Conservation (phyloP, 2,113 vertebrate genomes). For the Perca schrenkii region DNA sequence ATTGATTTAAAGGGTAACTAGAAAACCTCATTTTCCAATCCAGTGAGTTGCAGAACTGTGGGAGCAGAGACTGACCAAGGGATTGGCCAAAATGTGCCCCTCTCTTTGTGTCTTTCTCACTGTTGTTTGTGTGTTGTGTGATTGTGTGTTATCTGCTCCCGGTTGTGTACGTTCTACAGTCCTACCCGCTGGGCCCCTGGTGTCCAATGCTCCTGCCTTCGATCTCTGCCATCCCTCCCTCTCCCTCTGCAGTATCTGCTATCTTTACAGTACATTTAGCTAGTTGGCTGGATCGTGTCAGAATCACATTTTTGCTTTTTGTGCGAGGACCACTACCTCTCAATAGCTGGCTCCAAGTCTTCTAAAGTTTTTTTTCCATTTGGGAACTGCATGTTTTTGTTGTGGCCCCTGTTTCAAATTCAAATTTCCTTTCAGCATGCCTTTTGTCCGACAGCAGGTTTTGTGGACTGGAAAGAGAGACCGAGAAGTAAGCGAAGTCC, state of each 20-base stretch:
- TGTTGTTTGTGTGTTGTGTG: conserved; percentile 7
- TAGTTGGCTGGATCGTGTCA: conserved; percentile 56
- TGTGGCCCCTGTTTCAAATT: conserved; percentile 84
- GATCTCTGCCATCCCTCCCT: conserved; percentile 50
- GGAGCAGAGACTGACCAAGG: not conserved
- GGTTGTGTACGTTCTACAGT: conserved; percentile 47
- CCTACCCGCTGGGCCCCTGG: conserved; percentile 49
- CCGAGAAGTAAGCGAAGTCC: conserved; percentile 79
- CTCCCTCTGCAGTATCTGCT: conserved; percentile 65
- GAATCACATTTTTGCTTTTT: conserved; percentile 61
- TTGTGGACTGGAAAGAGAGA: conserved; percentile 83
- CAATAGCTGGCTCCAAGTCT: conserved; percentile 64
- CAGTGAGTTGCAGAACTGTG: conserved; percentile 30
- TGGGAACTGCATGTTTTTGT: conserved; percentile 70
- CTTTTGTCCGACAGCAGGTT: conserved; percentile 81
- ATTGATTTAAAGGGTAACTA: not conserved
- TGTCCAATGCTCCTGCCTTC: conserved; percentile 52
- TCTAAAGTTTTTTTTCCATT: conserved; percentile 70
- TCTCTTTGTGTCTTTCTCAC: not conserved
- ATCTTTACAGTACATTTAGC: conserved; percentile 65
- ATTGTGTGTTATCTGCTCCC: conserved; percentile 21
- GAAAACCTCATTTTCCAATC: conserved; percentile 13
- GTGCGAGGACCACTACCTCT: conserved; percentile 35
- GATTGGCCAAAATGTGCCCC: not conserved
- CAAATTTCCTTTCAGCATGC: conserved; percentile 81